phyloP scores from a whole-genome alignment of 2,888 invertebrate species.

The Rhorus exstirpatorius region DNA sequence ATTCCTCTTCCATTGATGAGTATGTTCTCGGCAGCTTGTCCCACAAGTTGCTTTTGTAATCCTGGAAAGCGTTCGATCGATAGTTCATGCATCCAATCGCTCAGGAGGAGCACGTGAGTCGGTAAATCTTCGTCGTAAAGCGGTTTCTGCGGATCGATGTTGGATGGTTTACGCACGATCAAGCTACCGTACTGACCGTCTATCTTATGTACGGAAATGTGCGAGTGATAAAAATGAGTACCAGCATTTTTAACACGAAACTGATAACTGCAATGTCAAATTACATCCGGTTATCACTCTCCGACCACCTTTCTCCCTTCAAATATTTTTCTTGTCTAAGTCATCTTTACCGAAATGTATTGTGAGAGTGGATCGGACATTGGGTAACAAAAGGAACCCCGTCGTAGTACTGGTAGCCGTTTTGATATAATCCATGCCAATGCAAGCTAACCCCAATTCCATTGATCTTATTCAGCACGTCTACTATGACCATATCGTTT shows the following conservation, averaged over 20 bases:
- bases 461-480: constrained; percentile 94
- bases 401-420: constrained; percentile 94
- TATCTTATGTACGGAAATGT: constrained; percentile 87
- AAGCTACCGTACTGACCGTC: constrained; percentile 89
- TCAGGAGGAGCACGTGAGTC: constrained; percentile 87
- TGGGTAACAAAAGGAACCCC: constrained; percentile 96
- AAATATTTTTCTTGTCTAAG: no score
- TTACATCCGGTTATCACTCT: no score
- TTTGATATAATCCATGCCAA: constrained; percentile 96
- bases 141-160: constrained; percentile 78
- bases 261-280: constrained; percentile 75
- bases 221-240: constrained; percentile 85
- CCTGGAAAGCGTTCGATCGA: constrained; percentile 85
- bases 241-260: constrained; percentile 82
- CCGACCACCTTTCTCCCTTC: no score
- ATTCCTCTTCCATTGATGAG: constrained; percentile 83
- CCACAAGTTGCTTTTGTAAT: constrained; percentile 83
- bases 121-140: constrained; percentile 86
- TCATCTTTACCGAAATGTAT: constrained; percentile 71
- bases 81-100: constrained; percentile 86
- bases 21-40: constrained; percentile 82
- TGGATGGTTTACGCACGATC: constrained; percentile 87
- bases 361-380: constrained; percentile 89
- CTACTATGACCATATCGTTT: constrained; percentile 94
- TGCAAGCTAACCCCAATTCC: constrained; percentile 95